Conservation (phyloP, 2,888 invertebrate species). For the Rhimphoctona megacephalus region DNA sequence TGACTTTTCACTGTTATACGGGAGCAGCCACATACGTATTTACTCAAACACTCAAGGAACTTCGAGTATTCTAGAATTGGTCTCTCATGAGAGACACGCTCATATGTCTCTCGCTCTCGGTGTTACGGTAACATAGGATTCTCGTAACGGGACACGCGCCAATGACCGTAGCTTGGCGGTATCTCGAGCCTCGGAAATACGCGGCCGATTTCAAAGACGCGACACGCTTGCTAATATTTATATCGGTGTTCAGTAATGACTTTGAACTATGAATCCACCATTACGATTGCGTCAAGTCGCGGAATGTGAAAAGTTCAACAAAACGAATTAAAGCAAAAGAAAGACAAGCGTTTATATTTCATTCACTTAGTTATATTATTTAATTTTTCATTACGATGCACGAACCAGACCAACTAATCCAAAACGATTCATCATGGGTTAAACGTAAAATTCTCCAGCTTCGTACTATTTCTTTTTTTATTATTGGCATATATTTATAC, state of each 20-base stretch:
- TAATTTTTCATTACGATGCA: not conserved
- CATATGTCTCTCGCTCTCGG: not conserved
- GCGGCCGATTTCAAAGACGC: constrained; percentile 6
- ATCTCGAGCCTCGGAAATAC: not conserved
- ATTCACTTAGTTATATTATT: not conserved
- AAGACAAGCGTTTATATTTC: not conserved
- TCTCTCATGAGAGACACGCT: constrained; percentile 9
- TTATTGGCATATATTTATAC: not conserved
- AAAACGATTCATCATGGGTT: not conserved
- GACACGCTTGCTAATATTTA: constrained; percentile 2
- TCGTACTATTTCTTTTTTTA: no score
- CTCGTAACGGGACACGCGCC: constrained; percentile 58
- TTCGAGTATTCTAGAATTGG: constrained; percentile 4
- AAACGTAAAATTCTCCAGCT: not conserved
- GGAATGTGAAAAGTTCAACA: not conserved
- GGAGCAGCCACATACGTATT: not conserved
- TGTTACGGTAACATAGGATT: constrained; percentile 14
- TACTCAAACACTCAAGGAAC: not conserved
- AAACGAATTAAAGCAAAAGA: not conserved
- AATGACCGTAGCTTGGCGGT: constrained; percentile 41
- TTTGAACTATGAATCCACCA: not conserved
- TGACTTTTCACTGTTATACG: constrained; percentile 22
- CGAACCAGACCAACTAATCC: not conserved
- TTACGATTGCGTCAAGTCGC: not conserved
- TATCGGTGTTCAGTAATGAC: constrained; percentile 6